Percentiles rank a stretch among this genome's conserved stretches.
These are phyloP conservation scores for Symphodus melops DNA, from an alignment of 2,113 vertebrate species.

Conservation along the genomic window DNA sequence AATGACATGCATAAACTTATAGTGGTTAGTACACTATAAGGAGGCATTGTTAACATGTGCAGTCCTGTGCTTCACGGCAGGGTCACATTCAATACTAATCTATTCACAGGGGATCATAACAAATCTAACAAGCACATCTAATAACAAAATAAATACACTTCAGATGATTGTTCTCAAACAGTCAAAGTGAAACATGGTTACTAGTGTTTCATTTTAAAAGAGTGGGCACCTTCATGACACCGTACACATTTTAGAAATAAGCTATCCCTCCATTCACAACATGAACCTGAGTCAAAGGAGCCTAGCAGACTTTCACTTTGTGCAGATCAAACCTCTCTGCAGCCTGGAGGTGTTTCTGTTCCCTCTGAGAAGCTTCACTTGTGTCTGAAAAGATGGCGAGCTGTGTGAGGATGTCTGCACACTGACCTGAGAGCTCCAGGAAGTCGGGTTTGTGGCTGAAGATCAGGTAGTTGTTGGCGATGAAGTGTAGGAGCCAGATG, in stretches of 20 bases:
- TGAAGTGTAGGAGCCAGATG: conserved; percentile 97
- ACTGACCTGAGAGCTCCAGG: conserved; percentile 95
- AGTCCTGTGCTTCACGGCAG: no score
- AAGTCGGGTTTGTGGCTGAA: conserved; percentile 98
- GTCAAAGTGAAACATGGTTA: no score
- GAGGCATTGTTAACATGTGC: no score
- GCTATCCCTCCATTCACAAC: not conserved
- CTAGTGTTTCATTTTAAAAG: no score
- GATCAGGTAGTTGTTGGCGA: conserved; percentile 98
- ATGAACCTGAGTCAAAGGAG: not conserved
- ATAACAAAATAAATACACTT: not conserved
- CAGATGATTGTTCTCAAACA: no score
- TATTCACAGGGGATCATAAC: no score
- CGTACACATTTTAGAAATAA: not conserved
- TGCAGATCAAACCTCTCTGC: not conserved
- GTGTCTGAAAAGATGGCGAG: not conserved
- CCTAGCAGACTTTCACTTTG: not conserved
- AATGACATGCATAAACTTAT: not conserved
- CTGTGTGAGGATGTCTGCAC: not conserved
- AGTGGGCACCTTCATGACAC: conserved; percentile 5
- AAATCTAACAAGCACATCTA: no score
- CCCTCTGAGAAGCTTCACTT: not conserved
- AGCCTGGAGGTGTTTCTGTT: not conserved
- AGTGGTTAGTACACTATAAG: conserved; percentile 14
- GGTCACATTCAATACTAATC: no score